phyloP scores from a whole-genome alignment of 2,797 vertebrate genomes.

The Mallotus villosus region DNA sequence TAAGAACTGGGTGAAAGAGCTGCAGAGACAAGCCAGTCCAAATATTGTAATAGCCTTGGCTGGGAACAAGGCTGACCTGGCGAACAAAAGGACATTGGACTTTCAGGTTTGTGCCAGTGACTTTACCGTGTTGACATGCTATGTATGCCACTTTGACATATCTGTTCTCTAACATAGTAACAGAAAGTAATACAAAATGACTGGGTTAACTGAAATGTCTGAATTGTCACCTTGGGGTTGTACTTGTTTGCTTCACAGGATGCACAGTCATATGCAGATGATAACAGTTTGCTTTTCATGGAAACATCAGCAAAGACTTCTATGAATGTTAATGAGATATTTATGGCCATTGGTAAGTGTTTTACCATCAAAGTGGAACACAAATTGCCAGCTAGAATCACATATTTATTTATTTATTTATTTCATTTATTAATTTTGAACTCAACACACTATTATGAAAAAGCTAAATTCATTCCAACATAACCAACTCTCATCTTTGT shows the following conservation, averaged over 20 bases:
- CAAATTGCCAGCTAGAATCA: background rate
- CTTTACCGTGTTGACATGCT: background rate
- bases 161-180: background rate
- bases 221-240: constrained; percentile 53
- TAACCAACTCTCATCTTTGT: background rate
- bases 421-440: too few relatives aligned
- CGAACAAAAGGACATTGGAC: constrained; percentile 96
- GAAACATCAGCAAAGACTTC: constrained; percentile 99
- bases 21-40: constrained; percentile 99
- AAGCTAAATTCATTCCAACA: background rate
- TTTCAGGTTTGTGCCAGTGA: constrained; percentile 84
- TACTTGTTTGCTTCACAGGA: constrained; percentile 75
- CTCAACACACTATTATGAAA: background rate
- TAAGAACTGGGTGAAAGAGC: constrained; percentile 99
- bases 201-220: too few relatives aligned
- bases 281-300: constrained; percentile 99
- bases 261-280: constrained; percentile 97
- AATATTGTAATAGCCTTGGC: constrained; percentile 99
- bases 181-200: too few relatives aligned
- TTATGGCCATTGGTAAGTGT: constrained; percentile 97
- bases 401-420: too few relatives aligned
- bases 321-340: constrained; percentile 99
- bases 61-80: constrained; percentile 97
- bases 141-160: background rate
- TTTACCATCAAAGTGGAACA: background rate